phyloP scores from a whole-genome alignment of 2,113 vertebrate species.

The Onychostoma macrolepis region DNA sequence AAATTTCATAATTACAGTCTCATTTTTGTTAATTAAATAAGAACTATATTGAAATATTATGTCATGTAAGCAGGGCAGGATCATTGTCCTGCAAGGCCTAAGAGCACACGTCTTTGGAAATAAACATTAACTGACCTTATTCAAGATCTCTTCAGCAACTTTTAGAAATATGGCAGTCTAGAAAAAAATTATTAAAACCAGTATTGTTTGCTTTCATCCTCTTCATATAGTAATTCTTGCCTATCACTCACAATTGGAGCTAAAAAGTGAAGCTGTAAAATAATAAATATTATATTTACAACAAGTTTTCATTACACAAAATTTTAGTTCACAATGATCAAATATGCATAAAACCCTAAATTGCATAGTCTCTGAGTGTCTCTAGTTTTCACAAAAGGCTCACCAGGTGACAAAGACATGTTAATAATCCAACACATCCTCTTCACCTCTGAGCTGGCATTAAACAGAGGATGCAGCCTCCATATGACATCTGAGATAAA shows the following conservation, averaged over 20 bases:
- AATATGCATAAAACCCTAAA: background rate
- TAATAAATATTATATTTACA: background rate
- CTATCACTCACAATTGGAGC: background rate
- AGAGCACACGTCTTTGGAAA: background rate
- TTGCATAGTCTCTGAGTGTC: background rate
- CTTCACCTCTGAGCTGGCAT: conserved; percentile 20
- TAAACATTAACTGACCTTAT: background rate
- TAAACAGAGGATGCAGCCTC: conserved; percentile 12
- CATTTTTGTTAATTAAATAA: background rate
- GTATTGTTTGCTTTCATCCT: background rate
- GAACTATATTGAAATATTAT: background rate
- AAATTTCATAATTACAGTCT: background rate
- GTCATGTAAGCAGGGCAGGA: background rate
- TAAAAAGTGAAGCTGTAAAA: background rate
- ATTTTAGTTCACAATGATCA: background rate
- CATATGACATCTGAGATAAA: conserved; percentile 25
- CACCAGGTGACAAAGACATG: background rate
- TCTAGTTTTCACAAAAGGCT: conserved; percentile 9
- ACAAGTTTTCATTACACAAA: background rate
- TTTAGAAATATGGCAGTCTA: background rate
- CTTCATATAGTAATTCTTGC: background rate
- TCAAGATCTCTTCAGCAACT: background rate
- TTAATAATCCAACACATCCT: conserved; percentile 41
- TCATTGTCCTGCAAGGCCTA: background rate
- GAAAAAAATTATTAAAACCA: background rate